A percentile compares a stretch with the other conserved stretches of the same genome.
phyloP scores from a whole-genome alignment of 2,113 vertebrate genomes.

The Stomatorhinus ivindoensis region DNA sequence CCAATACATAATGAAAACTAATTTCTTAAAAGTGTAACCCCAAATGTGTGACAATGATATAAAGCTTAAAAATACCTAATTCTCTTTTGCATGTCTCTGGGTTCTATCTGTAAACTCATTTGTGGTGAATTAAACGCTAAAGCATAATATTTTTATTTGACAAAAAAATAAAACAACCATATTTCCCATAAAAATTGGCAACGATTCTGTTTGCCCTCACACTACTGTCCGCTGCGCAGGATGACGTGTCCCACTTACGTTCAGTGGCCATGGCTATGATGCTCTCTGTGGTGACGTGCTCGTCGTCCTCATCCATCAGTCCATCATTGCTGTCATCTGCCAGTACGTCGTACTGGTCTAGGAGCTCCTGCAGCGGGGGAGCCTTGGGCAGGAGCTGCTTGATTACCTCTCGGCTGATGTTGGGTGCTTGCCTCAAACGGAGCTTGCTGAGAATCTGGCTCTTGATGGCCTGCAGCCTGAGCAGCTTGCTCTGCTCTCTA shows the following conservation, averaged over 20 bases:
- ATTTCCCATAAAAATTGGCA: neutral
- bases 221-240: neutral
- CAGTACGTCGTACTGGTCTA: conserved; percentile 96
- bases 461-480: conserved; percentile 92
- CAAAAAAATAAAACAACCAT: neutral
- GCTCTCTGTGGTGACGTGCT: conserved; percentile 87
- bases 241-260: conserved; percentile 57
- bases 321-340: conserved; percentile 83
- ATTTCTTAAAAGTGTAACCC: neutral
- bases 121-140: neutral
- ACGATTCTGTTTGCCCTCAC: neutral
- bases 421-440: conserved; percentile 90
- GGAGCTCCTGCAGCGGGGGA: conserved; percentile 89
- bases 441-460: conserved; percentile 98
- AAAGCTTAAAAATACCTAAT: neutral
- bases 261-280: conserved; percentile 90
- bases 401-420: conserved; percentile 91
- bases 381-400: conserved; percentile 90
- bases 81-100: neutral
- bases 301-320: conserved; percentile 86
- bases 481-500: conserved; percentile 88
- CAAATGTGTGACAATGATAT: neutral
- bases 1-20: neutral
- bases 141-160: neutral
- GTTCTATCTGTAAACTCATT: neutral